phyloP scores from a whole-genome alignment of 1,140 invertebrate genomes.

The Marisa cornuarietis region DNA sequence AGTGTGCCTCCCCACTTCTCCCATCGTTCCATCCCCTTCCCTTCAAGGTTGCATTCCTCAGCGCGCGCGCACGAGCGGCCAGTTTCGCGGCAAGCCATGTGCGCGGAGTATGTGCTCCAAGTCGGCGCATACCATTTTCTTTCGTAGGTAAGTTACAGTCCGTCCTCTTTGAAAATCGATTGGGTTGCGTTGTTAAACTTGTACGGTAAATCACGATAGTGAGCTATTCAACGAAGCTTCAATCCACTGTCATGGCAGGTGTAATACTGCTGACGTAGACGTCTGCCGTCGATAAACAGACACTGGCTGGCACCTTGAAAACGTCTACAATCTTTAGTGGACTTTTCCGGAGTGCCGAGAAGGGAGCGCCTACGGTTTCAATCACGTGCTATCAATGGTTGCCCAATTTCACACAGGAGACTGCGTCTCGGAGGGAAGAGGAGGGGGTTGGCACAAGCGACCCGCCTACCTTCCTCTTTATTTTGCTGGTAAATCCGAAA shows the following conservation, averaged over 20 bases:
- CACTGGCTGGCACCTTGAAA: neutral
- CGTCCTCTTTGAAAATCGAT: neutral
- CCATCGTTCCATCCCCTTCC: neutral
- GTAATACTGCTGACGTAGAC: neutral
- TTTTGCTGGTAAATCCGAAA: constrained; percentile 20
- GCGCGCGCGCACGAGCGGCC: neutral
- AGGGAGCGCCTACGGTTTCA: constrained; percentile 10
- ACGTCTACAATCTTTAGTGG: neutral
- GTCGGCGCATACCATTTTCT: neutral
- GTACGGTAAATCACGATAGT: no score
- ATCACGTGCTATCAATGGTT: constrained; percentile 30
- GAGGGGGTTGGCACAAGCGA: neutral
- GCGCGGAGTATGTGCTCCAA: neutral
- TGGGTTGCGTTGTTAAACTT: neutral
- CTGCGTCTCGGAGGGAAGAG: neutral
- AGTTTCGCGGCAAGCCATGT: constrained; percentile 18
- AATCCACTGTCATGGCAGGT: neutral
- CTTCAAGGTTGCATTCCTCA: neutral
- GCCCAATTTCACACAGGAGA: constrained; percentile 28
- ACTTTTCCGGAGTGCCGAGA: constrained; percentile 21
- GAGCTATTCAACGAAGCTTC: neutral
- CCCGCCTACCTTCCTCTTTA: constrained; percentile 6
- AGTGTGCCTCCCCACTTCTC: neutral
- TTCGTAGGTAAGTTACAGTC: neutral
- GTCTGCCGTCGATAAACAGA: no score